Base-by-base conservation (phyloP, 1,140 invertebrate genomes). In the Condylostylus longicornis region DNA sequence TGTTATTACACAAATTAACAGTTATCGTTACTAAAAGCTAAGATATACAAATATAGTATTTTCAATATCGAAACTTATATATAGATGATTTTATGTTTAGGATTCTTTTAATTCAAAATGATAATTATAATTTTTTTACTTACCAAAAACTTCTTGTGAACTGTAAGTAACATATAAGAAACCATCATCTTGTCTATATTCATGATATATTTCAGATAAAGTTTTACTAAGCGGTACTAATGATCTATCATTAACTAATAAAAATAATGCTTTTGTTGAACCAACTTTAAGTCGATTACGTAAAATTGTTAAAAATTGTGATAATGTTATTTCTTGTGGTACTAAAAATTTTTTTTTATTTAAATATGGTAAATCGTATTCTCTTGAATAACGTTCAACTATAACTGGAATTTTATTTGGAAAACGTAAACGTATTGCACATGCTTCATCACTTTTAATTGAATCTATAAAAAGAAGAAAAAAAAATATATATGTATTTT, bases 111-210 rank as follows among this genome's bases (percentile, higher is more conserved):
- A n/a, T n/a, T n/a, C n/a, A n/a, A n/a, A n/a, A n/a, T n/a, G n/a
- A n/a, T n/a, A n/a, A n/a, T n/a, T n/a, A n/a, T n/a, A n/a, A n/a
- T n/a, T n/a, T n/a, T n/a, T n/a, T n/a, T n/a, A 36, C 20, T 36
- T 17, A 37, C 84, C 84, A 60, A 88, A 88, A 46, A 83, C 79
- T 68, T 87, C 83, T 64, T 88, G 83, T 15, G 81, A 84, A 1
- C 83, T 82, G 56, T 87, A 89, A 2, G 82, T 83, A 45, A 88
- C 72, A 48, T 87, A 86, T 0, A 89, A 67, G 51, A 86, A 88
- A 4, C 83, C 84, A 60, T 88, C 83, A 29, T 74, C 71, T 49
- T 81, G 77, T 35, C 72, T 71, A 49, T 82, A 73, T 36, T 74
- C 67, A 19, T 74, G 68, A 61, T 89, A 86, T 0, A 84, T 70